Evolutionary conservation across 2,888 invertebrate species (phyloP), one percentile per base, ranked within the genome.

Genomic region (Torymus tubicola): DNA sequence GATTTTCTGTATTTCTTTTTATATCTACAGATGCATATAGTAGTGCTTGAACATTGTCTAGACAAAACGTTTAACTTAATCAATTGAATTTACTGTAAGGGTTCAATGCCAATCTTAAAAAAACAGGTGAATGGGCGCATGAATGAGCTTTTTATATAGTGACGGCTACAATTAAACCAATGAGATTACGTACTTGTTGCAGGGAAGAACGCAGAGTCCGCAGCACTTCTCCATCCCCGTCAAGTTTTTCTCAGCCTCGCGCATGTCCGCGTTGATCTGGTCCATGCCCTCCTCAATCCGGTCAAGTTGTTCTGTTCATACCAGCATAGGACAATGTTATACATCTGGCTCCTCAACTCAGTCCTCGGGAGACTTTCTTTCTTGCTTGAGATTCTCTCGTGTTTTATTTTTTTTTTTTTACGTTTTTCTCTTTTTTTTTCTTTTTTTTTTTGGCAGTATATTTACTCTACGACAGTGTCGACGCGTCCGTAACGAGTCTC

Each of bases 181-280:
- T 31, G n/a, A 75, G 42, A 8, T 42, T 42, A 83, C 95, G 91
- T 93, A 98, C 98, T 98, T 99, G 93, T 98, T 98, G 94, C 99
- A 99, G 61, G 99, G 99, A 89, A 99, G 94, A 81, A 98, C 98
- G 93, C 99, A 99, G 88, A 99, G 95, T 81, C 99, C 99, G 92
- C 99, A 99, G 92, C 99, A 99, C 92, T 99, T 99, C 93, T 99
- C 99, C 98, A 99, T 98, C 84, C 99, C 99, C 86, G 99, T 99
- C 87, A 99, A 94, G 92, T 99, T 99, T 92, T 99, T 99, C 92
- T 99, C 99, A 18, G 99, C 99, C 92, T 99, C 99, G 89, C 96
- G 95, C 99, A 99, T 99, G 92, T 99, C 99, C 84, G 97, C 96
- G 92, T 99, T 99, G 92, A 99, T 99, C 92, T 99, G 98, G 92